Evolutionary conservation across 2,888 invertebrate species (phyloP), one percentile per base, ranked within the genome.

Genomic region (Nomada hirtipes): DNA sequence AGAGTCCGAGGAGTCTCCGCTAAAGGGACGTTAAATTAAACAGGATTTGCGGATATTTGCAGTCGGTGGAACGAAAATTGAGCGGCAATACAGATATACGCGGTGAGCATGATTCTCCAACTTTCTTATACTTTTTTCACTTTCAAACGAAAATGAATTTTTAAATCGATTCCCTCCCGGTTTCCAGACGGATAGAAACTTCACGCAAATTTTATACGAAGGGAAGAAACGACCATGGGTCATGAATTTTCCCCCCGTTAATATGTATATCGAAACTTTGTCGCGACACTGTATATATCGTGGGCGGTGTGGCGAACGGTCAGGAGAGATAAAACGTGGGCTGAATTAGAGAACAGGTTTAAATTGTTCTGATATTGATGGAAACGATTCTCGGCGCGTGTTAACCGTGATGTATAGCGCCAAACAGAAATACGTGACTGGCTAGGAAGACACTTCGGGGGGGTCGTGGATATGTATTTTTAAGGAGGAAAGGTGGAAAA

Each of bases 331-430:
- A 67, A 29, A 26, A n/a, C 53, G 23, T n/a, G 47, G 60, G 23
- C 29, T 61, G 65, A 77, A 77, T 77, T 75, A 77, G 60, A 77
- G 75, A 77, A 67, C 36, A 67, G 61, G 36, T 55, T 67, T 75
- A 75, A 67, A 60, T 77, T 60, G 75, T 20, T 42, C n/a, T 29
- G 75, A 67, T 75, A 77, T 77, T 77, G 75, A 77, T 77, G 75
- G 75, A 75, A 75, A 67, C 75, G 65, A 53, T 77, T 61, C 60
- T 18, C 10, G 60, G 3, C 53, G 67, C 4, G 47, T 36, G 75
- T 61, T 77, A 77, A 74, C 53, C 18, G 75, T 55, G 75, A 77
- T 61, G 59, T 36, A 67, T 47, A 11, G 53, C 26, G 13, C 3
- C 29, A 42, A 65, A 74, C 26, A 7, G 59, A 50, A 36, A 52